Conservation (phyloP, 2,113 vertebrate genomes). For the Pyrgilauda ruficollis region DNA sequence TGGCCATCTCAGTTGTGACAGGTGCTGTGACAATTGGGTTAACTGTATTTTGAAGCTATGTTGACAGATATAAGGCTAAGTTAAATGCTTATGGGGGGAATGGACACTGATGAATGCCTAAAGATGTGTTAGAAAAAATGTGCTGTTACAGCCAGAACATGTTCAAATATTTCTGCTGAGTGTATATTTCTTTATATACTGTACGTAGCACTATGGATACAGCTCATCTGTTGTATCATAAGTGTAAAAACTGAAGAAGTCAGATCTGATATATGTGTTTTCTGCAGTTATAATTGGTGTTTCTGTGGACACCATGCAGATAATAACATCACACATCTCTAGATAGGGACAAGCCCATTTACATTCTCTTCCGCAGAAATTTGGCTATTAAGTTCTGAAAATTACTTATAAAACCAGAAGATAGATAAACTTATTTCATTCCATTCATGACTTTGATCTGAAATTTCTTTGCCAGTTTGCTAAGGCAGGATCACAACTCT, state of each 20-base stretch:
- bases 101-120: neutral
- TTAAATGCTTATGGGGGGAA: neutral
- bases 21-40: neutral
- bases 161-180: neutral
- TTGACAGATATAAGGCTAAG: neutral
- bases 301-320: neutral
- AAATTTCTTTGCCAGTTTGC: neutral
- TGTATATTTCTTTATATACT: neutral
- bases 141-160: neutral
- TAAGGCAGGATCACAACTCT: neutral
- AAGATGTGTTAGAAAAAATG: neutral
- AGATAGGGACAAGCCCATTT: neutral
- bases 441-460: neutral
- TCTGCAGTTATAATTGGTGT: neutral
- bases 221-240: neutral
- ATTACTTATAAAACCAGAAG: neutral
- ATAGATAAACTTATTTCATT: neutral
- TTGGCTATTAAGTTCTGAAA: neutral
- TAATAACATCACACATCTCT: rapidly evolving
- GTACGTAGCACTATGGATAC: neutral
- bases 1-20: rapidly evolving
- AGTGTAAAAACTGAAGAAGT: neutral
- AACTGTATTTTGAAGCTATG: neutral
- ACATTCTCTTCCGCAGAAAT: neutral
- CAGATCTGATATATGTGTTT: neutral